phyloP scores from a whole-genome alignment of 92 coral and sea anemone genomes.

The Phymanthus crucifer region DNA sequence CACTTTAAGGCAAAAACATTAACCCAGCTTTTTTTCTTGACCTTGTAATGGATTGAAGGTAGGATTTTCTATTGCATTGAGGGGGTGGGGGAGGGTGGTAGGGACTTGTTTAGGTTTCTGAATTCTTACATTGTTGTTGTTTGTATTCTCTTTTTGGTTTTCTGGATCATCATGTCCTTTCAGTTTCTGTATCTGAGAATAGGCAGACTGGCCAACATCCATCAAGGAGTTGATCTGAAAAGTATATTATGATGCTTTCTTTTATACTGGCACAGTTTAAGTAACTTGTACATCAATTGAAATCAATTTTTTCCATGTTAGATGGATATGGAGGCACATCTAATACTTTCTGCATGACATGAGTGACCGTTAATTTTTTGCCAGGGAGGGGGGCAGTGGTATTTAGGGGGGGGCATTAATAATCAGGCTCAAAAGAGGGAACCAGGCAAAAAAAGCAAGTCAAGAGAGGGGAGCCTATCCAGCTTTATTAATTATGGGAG shows the following conservation, averaged over 20 bases:
- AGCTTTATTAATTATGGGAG: too few relatives aligned
- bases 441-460: too few relatives aligned
- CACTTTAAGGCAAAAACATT: too few relatives aligned
- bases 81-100: not conserved
- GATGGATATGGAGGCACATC: not conserved
- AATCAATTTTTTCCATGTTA: not conserved
- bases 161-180: constrained; percentile 80
- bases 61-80: not conserved
- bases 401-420: too few relatives aligned
- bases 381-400: not conserved
- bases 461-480: too few relatives aligned
- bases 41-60: too few relatives aligned
- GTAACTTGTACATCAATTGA: not conserved
- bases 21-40: too few relatives aligned
- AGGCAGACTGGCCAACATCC: constrained; percentile 94
- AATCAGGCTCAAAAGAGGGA: too few relatives aligned
- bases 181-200: constrained; percentile 83
- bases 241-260: not conserved
- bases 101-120: not conserved
- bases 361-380: not conserved
- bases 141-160: constrained; percentile 46
- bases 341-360: too few relatives aligned
- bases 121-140: constrained; percentile 20
- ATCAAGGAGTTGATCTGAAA: constrained; percentile 72
- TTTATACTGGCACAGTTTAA: too few relatives aligned